These are phyloP conservation scores for Myotis lucifugus DNA, from an alignment of 2,113 vertebrate species.

Conservation along the genomic window DNA sequence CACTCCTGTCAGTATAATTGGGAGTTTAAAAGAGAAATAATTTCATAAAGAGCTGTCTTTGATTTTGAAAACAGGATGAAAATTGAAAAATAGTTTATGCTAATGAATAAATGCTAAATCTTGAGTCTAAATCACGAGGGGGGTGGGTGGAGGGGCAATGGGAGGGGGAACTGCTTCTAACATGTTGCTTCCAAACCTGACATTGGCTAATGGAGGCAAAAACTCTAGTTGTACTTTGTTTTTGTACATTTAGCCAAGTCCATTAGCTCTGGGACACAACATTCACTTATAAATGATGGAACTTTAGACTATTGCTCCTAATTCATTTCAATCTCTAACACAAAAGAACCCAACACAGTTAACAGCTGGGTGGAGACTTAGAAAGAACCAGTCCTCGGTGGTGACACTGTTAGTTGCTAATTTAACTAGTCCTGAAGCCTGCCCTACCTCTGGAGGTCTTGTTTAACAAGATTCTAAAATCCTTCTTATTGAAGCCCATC, in stretches of 20 bases:
- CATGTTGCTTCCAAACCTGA: not conserved
- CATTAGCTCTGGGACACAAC: not conserved
- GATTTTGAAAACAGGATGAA: slow-evolving; percentile 28
- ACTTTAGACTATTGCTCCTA: not conserved
- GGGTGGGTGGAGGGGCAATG: no score
- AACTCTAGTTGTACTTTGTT: not conserved
- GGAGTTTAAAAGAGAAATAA: slow-evolving; percentile 18
- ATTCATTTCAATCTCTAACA: not conserved
- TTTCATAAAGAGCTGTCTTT: not conserved
- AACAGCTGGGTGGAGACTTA: not conserved
- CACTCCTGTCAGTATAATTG: not conserved
- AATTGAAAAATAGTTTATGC: not conserved
- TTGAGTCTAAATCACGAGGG: not conserved
- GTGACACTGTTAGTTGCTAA: not conserved
- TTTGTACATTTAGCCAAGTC: not conserved
- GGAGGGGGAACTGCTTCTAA: not conserved
- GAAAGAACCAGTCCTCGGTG: not conserved
- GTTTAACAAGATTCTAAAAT: not conserved
- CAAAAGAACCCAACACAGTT: not conserved
- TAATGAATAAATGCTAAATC: slow-evolving; percentile 13
- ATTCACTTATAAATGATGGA: not conserved
- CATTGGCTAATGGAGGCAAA: not conserved
- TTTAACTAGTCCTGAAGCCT: not conserved
- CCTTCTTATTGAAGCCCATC: not conserved
- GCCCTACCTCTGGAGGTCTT: not conserved